Evolutionary conservation across 1,140 invertebrate species (phyloP), one percentile per base, ranked within the genome.

Genomic region (Anoplolepis gracilipes): DNA sequence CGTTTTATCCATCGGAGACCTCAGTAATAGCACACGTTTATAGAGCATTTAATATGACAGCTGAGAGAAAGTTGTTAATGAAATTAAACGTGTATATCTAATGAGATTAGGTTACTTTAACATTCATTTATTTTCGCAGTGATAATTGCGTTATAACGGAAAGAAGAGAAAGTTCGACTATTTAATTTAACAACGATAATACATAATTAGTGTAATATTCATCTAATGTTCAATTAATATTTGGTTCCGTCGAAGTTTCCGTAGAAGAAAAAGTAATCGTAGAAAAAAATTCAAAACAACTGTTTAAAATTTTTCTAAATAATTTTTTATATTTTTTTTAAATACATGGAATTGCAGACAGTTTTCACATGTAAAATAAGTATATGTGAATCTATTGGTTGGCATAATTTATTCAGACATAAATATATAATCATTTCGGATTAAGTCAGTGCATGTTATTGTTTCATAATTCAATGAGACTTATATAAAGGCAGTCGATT

Each of bases 31-130:
- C 13, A 30, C 13, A 10, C 53, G 46, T 49, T 49, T 49, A 33
- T 75, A 46, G 76, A 87, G 25, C 46, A 64, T 78, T 87, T 72
- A 85, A 78, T 78, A 59, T 46, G 8, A 0, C 65, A 39, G n/a
- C 2, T 19, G 25, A 16, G 73, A 70, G 85, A 87, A 85, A 87
- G 81, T 85, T 70, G 64, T 57, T 61, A 69, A 30, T 64, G 46
- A 36, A 46, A 85, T 39, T 77, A 70, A 64, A 55, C 55, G 19
- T 55, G 2, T 19, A 42, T 30, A 13, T 36, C n/a, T 70, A 59
- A 87, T 78, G 36, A 49, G 36, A 76, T 3, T 46, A 5, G 36
- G 11, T 11, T 76, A 49, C 13, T 57, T 81, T 39, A 59, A 39
- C 36, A 33, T 42, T 13, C 28, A 19, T 36, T 79, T 70, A 55